Conservation (phyloP, 2,888 invertebrate genomes). For the Ferrisia virgata region DNA sequence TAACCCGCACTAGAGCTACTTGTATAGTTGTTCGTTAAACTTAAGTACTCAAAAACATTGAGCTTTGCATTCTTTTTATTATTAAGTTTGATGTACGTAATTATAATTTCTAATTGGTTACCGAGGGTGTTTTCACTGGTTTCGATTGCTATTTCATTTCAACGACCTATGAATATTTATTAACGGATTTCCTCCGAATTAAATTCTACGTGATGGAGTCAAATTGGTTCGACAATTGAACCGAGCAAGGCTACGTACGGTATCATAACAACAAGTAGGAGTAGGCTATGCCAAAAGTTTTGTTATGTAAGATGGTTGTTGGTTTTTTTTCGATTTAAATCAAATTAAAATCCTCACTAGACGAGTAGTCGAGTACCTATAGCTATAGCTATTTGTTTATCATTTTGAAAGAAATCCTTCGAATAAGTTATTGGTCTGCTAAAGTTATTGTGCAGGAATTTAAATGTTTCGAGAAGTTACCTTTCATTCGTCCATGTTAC, state of each 20-base stretch:
- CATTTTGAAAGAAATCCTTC: too few species aligned
- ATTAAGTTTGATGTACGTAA: background rate
- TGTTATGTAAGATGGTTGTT: background rate
- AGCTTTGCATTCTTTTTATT: background rate
- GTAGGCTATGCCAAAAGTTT: background rate
- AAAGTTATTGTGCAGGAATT: too few species aligned
- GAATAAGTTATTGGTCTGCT: too few species aligned
- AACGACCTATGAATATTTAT: slow-evolving; percentile 20
- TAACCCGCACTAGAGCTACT: too few species aligned
- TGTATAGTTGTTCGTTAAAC: too few species aligned
- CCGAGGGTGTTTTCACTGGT: background rate
- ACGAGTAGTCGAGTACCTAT: too few species aligned
- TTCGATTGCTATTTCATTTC: background rate
- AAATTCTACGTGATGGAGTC: background rate
- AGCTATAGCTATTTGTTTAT: too few species aligned
- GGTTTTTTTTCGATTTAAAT: background rate
- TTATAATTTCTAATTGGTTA: slow-evolving; percentile 30
- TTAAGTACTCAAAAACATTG: background rate
- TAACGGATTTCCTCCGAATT: slow-evolving; percentile 5
- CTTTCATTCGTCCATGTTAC: too few species aligned
- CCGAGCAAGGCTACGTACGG: background rate
- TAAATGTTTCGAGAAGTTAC: too few species aligned
- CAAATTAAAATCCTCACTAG: too few species aligned
- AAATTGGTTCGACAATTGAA: background rate
- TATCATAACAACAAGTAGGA: background rate